Base-by-base conservation (phyloP, 2,113 vertebrate species). In the Oxyruncus cristatus region DNA sequence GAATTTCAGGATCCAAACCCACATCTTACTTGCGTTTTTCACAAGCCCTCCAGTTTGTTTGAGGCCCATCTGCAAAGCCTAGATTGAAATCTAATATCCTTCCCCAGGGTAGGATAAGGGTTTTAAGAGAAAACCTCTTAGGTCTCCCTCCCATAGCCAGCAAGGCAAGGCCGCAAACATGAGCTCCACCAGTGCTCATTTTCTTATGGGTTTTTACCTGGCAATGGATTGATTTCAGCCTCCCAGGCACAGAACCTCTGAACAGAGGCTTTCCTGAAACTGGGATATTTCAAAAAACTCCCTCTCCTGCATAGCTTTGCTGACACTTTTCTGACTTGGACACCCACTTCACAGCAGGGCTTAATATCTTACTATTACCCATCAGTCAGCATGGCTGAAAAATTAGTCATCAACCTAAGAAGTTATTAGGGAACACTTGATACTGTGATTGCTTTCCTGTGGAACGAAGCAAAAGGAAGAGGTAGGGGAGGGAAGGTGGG, bases 381-480 rank as follows among this genome's bases (percentile, higher is more conserved):
- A 3, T 74, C 91, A 72, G n/a, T 81, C 93, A 93, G 87, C 93
- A 85, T 89, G 65, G 93, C 89, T 93, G 71, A 97, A 91, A 95
- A 96, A 81, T 97, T 96, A 96, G 89, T 95, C 94, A 97, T 75
- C 94, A 75, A 65, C 93, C 93, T 81, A 95, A 89, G 77, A 96
- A 85, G 65, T 93, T 85, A 82, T 95, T 96, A 95, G 76, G 84
- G 91, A 97, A 92, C 95, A 96, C 77, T 95, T 95, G 95, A 97
- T 96, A 95, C 91, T 89, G 82, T 92, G 93, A 95, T 92, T 91
- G 66, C 84, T 87, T 92, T 91, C 56, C 83, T 61, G 47, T 81
- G 94, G 93, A 95, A 95, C 30, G 52, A 91, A 74, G 35, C 44
- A 80, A 70, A 86, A 30, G 11, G 30, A 91, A 58, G 50, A 83